Evolutionary conservation across 2,113 vertebrate species (phyloP).

Genomic region (Neotragus moschatus): DNA sequence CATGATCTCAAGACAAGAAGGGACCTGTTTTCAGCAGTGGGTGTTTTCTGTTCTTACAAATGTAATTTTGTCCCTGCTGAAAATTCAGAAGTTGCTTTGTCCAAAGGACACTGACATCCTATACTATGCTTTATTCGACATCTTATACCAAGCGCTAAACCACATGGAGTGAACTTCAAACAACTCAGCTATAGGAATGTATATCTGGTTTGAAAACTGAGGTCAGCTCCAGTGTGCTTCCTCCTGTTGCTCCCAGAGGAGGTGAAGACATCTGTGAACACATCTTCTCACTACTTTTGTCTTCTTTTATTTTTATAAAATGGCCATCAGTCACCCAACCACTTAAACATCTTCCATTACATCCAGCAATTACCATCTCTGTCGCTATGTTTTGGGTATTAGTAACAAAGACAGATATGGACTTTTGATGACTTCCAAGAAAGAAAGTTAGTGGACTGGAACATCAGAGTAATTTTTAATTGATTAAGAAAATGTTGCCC

Average conservation of each 20-base stretch:
- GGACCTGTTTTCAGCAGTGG: conserved; percentile 11
- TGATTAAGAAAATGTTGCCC: neutral
- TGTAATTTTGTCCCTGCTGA: conserved; percentile 62
- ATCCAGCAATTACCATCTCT: neutral
- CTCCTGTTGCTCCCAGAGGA: neutral
- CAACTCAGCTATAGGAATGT: conserved; percentile 64
- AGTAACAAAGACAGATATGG: neutral
- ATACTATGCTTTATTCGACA: conserved; percentile 66
- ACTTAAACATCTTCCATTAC: neutral
- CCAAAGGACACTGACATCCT: conserved; percentile 62
- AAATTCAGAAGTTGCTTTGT: conserved; percentile 68
- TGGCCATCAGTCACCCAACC: neutral
- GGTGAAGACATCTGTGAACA: neutral
- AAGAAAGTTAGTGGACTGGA: neutral
- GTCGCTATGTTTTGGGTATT: neutral
- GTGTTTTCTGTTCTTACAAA: conserved; percentile 50
- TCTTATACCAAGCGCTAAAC: conserved; percentile 49
- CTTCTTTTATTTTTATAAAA: neutral
- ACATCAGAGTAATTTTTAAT: neutral
- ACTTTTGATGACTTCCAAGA: neutral
- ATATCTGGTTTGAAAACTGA: conserved; percentile 51
- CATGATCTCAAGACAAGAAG: conserved; percentile 48
- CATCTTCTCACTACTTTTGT: neutral
- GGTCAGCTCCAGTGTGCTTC: conserved; percentile 34
- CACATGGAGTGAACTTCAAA: conserved; percentile 49